Conservation (phyloP, 2,888 invertebrate genomes). For the Tolmerus cingulatus region DNA sequence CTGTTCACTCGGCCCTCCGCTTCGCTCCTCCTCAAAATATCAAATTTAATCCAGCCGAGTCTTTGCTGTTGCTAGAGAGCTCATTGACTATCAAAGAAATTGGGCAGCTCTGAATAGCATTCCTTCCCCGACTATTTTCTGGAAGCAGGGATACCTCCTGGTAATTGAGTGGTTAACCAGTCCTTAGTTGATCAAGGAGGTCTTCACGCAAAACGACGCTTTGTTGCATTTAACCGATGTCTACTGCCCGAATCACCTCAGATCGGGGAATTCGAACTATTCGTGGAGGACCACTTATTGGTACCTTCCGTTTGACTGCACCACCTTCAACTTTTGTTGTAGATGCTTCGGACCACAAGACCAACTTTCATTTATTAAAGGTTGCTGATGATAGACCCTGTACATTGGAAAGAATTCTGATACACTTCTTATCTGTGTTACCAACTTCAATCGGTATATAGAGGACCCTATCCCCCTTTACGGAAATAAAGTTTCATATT, state of each 20-base stretch:
- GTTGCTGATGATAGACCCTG: no score
- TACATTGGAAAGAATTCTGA: no score
- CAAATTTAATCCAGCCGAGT: constrained; percentile 2
- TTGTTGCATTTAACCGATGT: neutral
- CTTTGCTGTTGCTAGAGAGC: constrained; percentile 1
- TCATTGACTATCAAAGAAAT: constrained; percentile 15
- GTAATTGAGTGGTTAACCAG: constrained; percentile 21
- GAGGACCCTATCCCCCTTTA: no score
- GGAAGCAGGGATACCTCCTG: neutral
- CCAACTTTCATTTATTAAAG: no score
- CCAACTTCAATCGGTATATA: no score
- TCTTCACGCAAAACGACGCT: neutral
- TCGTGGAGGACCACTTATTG: neutral
- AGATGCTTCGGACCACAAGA: no score
- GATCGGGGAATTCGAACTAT: neutral
- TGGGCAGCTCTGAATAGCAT: neutral
- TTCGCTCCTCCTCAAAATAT: neutral
- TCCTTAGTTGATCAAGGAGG: neutral
- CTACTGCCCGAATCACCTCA: neutral
- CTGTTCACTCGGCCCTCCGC: neutral
- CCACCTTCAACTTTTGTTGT: neutral
- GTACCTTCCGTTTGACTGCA: neutral
- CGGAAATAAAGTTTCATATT: no score
- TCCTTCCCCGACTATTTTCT: neutral
- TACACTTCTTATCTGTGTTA: no score